A percentile compares a stretch with the other conserved stretches of the same genome.
phyloP scores from a whole-genome alignment of 2,888 invertebrate species.

The Pristionchus fissidentatus region DNA sequence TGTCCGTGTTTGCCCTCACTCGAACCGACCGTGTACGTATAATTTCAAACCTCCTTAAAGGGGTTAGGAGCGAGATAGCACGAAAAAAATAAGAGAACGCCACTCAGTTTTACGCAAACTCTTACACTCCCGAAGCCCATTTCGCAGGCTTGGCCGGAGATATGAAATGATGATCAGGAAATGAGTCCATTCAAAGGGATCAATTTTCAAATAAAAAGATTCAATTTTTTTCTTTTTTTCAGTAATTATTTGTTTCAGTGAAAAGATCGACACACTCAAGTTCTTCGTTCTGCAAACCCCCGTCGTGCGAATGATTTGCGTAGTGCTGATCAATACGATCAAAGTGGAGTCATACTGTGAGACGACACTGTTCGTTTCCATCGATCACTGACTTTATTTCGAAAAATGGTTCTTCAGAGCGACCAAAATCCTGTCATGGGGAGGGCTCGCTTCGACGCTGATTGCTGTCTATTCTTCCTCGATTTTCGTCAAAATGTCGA shows the following conservation, averaged over 20 bases:
- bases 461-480: constrained; percentile 1
- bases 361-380: not conserved
- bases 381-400: not conserved
- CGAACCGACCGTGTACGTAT: constrained; percentile 28
- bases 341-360: constrained; percentile 28
- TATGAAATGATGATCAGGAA: no score
- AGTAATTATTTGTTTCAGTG: not conserved
- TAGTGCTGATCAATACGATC: constrained; percentile 18
- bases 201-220: no score
- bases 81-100: no score
- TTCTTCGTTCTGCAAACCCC: constrained; percentile 34
- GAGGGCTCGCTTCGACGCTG: constrained; percentile 15
- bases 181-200: no score
- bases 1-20: constrained; percentile 3
- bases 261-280: constrained; percentile 27
- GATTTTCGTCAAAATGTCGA: constrained; percentile 20
- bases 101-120: no score
- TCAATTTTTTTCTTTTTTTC: not conserved
- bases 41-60: no score
- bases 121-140: no score
- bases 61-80: no score
- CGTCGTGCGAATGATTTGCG: constrained; percentile 14
- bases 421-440: constrained; percentile 38
- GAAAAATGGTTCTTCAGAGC: not conserved
- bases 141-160: no score